Conservation (phyloP, 2,113 vertebrate species). For the Colinus virginianus region DNA sequence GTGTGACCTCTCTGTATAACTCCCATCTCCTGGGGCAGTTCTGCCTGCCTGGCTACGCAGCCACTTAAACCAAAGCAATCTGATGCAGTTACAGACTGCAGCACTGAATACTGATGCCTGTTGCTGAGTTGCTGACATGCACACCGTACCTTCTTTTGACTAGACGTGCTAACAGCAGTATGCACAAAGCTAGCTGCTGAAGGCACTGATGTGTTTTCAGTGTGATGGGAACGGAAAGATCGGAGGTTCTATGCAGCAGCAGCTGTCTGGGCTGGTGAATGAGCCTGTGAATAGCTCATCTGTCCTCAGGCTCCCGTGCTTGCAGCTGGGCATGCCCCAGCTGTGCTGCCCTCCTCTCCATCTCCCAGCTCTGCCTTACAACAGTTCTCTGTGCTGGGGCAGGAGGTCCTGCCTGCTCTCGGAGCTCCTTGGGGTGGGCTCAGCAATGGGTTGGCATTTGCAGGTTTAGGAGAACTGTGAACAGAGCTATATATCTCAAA, state of each 20-base stretch:
- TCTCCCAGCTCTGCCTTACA: not conserved
- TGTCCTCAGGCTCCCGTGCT: not conserved
- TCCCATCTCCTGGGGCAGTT: not conserved
- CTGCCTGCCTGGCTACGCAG: not conserved
- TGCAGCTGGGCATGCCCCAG: not conserved
- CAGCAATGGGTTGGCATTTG: not conserved
- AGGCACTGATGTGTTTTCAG: conserved; percentile 51
- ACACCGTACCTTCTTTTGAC: not conserved
- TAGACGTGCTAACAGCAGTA: not conserved
- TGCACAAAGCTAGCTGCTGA: conserved; percentile 40
- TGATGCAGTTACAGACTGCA: not conserved
- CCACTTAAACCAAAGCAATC: not conserved
- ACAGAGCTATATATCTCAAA: not conserved
- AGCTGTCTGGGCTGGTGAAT: not conserved
- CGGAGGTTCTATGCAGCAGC: not conserved
- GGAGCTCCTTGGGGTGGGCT: not conserved
- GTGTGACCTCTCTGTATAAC: not conserved
- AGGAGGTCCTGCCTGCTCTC: not conserved
- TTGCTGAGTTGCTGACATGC: not conserved
- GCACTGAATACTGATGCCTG: not conserved
- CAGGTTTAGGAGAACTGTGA: not conserved
- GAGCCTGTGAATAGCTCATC: not conserved
- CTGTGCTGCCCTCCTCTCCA: not conserved
- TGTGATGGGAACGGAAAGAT: conserved; percentile 21
- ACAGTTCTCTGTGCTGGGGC: not conserved